Percentiles rank a stretch among this genome's conserved stretches.
These are phyloP conservation scores for Mesorhabditis spiculigera DNA, from an alignment of 2,888 invertebrate genomes.

Conservation along the genomic window DNA sequence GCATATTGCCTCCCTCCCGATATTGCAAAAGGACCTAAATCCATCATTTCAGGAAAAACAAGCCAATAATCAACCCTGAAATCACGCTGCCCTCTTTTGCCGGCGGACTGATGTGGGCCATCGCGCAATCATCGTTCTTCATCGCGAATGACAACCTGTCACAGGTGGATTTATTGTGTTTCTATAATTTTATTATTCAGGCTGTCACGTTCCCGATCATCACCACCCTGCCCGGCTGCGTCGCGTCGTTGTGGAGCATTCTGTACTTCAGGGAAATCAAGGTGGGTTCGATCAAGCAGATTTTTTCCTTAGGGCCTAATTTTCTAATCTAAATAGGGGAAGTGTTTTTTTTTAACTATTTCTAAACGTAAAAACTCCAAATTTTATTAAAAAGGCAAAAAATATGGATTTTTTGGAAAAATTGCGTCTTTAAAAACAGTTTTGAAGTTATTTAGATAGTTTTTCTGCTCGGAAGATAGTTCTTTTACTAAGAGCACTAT, in stretches of 20 bases:
- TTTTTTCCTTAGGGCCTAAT: too few relatives aligned
- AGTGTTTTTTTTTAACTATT: too few relatives aligned
- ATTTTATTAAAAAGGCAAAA: neutral
- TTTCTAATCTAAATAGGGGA: too few relatives aligned
- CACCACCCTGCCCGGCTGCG: conserved; percentile 61
- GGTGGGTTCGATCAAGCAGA: conserved; percentile 34
- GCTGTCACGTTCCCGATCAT: conserved; percentile 62
- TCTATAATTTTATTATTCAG: neutral
- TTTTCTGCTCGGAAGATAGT: neutral
- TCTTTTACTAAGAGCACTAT: neutral
- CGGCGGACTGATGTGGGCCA: conserved; percentile 63
- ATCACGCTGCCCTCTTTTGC: conserved; percentile 61
- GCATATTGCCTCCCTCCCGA: too few relatives aligned
- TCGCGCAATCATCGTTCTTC: conserved; percentile 63
- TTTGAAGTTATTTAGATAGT: neutral
- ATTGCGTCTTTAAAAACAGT: neutral
- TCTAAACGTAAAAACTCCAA: neutral
- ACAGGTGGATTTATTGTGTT: conserved; percentile 42
- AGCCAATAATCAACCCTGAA: conserved; percentile 60
- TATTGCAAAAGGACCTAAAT: too few relatives aligned
- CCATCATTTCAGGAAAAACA: conserved; percentile 49
- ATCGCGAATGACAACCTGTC: conserved; percentile 62
- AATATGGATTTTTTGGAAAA: neutral
- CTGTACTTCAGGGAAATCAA: conserved; percentile 62
- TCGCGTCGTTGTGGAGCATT: conserved; percentile 62